Evolutionary conservation across 2,888 invertebrate genomes (phyloP).

Genomic region (Cephus spinipes): DNA sequence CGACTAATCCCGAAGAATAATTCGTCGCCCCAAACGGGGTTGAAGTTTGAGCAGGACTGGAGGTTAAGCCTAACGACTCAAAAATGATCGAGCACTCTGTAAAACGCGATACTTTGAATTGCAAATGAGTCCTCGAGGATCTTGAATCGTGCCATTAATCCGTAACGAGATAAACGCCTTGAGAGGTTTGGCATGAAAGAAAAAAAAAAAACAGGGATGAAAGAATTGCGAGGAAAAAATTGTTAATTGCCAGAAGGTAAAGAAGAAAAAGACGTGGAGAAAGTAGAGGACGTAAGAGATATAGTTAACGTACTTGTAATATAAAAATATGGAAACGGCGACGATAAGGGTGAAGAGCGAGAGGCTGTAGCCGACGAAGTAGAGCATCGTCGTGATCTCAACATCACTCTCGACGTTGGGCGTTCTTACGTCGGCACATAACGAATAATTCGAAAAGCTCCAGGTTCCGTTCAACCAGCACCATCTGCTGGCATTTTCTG

Average conservation of each 20-base stretch:
- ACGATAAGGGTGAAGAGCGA: slow-evolving; percentile 84
- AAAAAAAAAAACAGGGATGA: background rate
- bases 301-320: slow-evolving; percentile 83
- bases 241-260: background rate
- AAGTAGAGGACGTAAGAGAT: background rate
- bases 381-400: slow-evolving; percentile 82
- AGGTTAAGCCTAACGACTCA: background rate
- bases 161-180: background rate
- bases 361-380: slow-evolving; percentile 86
- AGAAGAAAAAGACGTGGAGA: background rate
- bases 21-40: background rate
- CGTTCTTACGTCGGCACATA: slow-evolving; percentile 75
- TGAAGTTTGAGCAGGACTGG: background rate
- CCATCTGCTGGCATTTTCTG: slow-evolving; percentile 88
- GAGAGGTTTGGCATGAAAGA: background rate
- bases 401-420: slow-evolving; percentile 70
- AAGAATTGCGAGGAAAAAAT: background rate
- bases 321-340: slow-evolving; percentile 87
- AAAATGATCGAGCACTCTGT: background rate
- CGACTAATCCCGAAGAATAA: background rate
- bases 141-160: background rate
- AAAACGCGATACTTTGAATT: background rate
- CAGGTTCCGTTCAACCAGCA: slow-evolving; percentile 86
- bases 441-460: slow-evolving; percentile 83
- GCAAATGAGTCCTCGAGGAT: background rate